Evolutionary conservation across 2,113 vertebrate genomes (phyloP), one percentile per base, ranked within the genome.

Genomic region (Pelvicachromis taeniatus): DNA sequence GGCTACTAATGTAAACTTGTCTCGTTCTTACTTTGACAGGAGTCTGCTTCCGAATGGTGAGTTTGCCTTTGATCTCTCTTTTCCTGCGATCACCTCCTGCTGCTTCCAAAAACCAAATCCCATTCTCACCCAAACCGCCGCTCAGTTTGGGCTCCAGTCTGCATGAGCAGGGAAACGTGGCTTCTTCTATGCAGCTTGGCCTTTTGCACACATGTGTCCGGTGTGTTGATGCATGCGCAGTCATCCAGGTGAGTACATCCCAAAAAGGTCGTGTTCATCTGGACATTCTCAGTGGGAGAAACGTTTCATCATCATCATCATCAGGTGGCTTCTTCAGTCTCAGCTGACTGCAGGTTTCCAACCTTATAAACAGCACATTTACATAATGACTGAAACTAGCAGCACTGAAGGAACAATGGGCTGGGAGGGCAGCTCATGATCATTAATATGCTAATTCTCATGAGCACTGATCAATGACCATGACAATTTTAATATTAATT

Each of bases 11-110:
- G 26, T 5, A 17, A 1, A 45, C 14, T 0, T n/a, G n/a, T n/a
- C n/a, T n/a, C 89, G 91, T 89, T 89, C 19, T 85, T 78, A 50
- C 35, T 78, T 45, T 50, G 4, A 78, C 94, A 99, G 98, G 97
- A 55, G 98, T 99, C 70, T 99, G 97, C 92, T 99, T 99, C 97
- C 95, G 98, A 92, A 98, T 98, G 98, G 98, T 99, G 96, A 98
- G 98, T 95, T 75, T 78, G 31, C 35, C 58, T 61, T 7, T 61
- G 1, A 61, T 31, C 31, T n/a, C 6, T 56, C 9, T 19, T 61
- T 35, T 61, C 31, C 35, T 58, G 4, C 14, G 12, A 29, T 59
- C 42, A 65, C 12, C 13, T 33, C 13, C 19, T 55, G 3, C 33
- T 31, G 40, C 38, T 77, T 68, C 42, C 63, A 63, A 10, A 61